These are phyloP conservation scores for Drosophila paracracens DNA, from an alignment of 2,888 invertebrate genomes.

Conservation along the genomic window DNA sequence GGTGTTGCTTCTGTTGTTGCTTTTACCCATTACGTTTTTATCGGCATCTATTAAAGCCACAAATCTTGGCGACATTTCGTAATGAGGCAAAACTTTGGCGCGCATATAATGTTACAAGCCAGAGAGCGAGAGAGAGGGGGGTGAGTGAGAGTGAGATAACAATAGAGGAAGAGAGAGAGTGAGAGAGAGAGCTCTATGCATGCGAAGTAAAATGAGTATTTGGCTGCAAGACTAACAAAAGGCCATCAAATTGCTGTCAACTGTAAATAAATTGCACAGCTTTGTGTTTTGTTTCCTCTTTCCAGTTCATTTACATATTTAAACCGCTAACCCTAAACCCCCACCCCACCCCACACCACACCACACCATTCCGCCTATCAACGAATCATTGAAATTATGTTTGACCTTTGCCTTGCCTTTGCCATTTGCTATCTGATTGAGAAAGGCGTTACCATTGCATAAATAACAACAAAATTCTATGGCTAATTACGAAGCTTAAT, in stretches of 20 bases:
- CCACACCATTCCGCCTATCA: not conserved
- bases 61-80: conserved; percentile 79
- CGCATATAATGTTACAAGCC: conserved; percentile 37
- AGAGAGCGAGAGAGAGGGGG: not conserved
- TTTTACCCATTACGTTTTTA: conserved; percentile 71
- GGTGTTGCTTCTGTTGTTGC: conserved; percentile 33
- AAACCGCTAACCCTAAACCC: not conserved
- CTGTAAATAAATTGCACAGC: conserved; percentile 20
- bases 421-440: conserved; percentile 7
- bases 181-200: not conserved
- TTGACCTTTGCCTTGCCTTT: conserved; percentile 48
- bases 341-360: fast-evolving
- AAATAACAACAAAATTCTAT: conserved; percentile 27
- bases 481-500: conserved; percentile 41
- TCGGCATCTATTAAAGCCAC: conserved; percentile 70
- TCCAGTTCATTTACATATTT: conserved; percentile 17
- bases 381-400: conserved; percentile 26
- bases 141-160: not conserved
- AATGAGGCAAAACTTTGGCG: conserved; percentile 53
- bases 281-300: conserved; percentile 27
- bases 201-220: not conserved
- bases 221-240: conserved; percentile 12
- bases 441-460: conserved; percentile 27
- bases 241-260: conserved; percentile 32
- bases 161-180: not conserved